phyloP scores from a whole-genome alignment of 2,113 vertebrate genomes.

The Scomber japonicus region DNA sequence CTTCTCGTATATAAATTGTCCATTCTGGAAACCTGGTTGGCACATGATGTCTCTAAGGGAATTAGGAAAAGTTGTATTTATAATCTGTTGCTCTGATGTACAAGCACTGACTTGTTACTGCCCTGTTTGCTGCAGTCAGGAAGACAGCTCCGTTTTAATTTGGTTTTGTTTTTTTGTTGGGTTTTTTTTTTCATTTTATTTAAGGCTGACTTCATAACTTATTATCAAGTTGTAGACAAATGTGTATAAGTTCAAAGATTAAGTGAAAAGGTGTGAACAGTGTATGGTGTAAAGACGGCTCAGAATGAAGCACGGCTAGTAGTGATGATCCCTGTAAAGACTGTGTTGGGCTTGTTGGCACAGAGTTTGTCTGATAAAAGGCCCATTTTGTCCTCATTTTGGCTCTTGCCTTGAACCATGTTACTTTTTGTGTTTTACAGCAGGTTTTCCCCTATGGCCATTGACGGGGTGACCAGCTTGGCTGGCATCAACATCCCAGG shows the following conservation, averaged over 20 bases:
- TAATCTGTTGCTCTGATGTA: background rate
- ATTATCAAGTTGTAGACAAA: background rate
- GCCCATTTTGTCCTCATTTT: constrained; percentile 21
- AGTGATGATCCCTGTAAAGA: constrained; percentile 37
- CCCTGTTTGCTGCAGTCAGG: background rate
- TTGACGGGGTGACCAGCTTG: constrained; percentile 98
- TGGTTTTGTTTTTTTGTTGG: background rate
- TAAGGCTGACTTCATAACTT: background rate
- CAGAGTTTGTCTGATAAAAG: constrained; percentile 12
- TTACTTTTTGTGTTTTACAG: constrained; percentile 77
- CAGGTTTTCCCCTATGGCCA: constrained; percentile 98
- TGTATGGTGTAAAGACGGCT: constrained; percentile 1
- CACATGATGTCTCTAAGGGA: background rate
- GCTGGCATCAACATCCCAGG: constrained; percentile 98
- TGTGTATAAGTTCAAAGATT: background rate
- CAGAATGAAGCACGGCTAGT: background rate
- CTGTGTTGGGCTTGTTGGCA: constrained; percentile 33
- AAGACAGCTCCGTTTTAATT: background rate
- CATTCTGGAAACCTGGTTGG: background rate
- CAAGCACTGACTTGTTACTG: background rate
- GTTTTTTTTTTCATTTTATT: too few relatives aligned
- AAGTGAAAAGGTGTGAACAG: constrained; percentile 7
- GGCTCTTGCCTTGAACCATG: constrained; percentile 42
- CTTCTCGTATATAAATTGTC: too few relatives aligned
- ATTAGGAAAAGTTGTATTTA: background rate